Evolutionary conservation across 2,113 vertebrate genomes (phyloP).

Genomic region (Salvelinus fontinalis): DNA sequence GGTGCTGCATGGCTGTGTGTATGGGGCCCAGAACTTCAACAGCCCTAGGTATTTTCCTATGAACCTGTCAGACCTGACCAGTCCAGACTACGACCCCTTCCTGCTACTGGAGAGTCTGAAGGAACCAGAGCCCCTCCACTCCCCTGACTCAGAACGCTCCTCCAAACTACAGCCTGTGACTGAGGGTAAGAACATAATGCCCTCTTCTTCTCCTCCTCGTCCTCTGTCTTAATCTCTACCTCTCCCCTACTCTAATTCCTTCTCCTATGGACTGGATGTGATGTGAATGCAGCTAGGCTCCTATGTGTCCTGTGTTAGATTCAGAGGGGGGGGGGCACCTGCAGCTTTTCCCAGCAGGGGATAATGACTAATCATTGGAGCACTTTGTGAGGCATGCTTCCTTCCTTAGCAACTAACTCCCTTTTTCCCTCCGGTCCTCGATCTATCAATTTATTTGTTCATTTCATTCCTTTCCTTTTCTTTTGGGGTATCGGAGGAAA

Average conservation of each 20-base stretch:
- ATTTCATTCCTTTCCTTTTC: too few relatives aligned
- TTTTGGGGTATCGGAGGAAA: too few relatives aligned
- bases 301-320: too few relatives aligned
- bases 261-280: too few relatives aligned
- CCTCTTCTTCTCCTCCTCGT: background rate
- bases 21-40: conserved; percentile 94
- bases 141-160: conserved; percentile 94
- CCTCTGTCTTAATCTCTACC: background rate
- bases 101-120: conserved; percentile 90
- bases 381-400: conserved; percentile 34
- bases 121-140: conserved; percentile 97
- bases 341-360: too few relatives aligned
- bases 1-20: conserved; percentile 97
- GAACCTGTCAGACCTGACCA: conserved; percentile 90
- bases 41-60: conserved; percentile 92
- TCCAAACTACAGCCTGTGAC: conserved; percentile 95
- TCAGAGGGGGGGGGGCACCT: too few relatives aligned
- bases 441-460: too few relatives aligned
- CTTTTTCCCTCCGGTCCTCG: background rate
- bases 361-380: conserved; percentile 55
- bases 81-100: conserved; percentile 93
- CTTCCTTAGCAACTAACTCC: background rate
- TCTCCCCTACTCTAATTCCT: too few relatives aligned
- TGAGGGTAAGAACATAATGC: conserved; percentile 79
- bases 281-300: too few relatives aligned